Conservation (phyloP, 2,888 invertebrate genomes). For the Oligia strigilis region DNA sequence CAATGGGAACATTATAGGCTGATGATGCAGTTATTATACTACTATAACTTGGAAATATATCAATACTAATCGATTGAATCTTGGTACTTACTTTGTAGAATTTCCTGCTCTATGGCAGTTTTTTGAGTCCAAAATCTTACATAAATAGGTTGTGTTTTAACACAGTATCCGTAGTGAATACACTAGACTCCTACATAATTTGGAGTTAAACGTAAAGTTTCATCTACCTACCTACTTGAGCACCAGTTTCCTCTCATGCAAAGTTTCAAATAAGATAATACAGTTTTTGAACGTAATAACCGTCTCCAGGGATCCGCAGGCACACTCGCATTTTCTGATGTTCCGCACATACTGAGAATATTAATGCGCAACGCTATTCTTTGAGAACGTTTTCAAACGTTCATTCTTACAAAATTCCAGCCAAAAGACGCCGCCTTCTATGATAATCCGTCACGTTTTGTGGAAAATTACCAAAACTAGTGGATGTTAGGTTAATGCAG, state of each 20-base stretch:
- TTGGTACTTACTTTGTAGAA: background rate
- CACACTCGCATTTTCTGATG: slow-evolving; percentile 74
- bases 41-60: background rate
- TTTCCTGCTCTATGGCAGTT: background rate
- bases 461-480: slow-evolving; percentile 48
- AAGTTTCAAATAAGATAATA: slow-evolving; percentile 58
- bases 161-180: background rate
- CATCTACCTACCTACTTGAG: slow-evolving; percentile 24
- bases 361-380: slow-evolving; percentile 69
- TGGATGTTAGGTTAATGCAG: slow-evolving; percentile 36
- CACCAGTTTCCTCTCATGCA: slow-evolving; percentile 28
- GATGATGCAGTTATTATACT: too few species aligned
- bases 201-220: slow-evolving; percentile 11
- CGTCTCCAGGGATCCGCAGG: slow-evolving; percentile 65
- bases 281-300: slow-evolving; percentile 78
- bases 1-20: background rate
- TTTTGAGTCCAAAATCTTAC: background rate
- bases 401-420: slow-evolving; percentile 53
- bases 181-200: slow-evolving; percentile 18
- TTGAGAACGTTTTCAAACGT: slow-evolving; percentile 57
- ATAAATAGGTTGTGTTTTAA: background rate
- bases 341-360: slow-evolving; percentile 73
- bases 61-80: background rate
- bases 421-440: slow-evolving; percentile 52
- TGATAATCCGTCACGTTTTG: slow-evolving; percentile 59